Conservation (phyloP, 1,140 invertebrate species). For the Neoseiulus cucumeris region DNA sequence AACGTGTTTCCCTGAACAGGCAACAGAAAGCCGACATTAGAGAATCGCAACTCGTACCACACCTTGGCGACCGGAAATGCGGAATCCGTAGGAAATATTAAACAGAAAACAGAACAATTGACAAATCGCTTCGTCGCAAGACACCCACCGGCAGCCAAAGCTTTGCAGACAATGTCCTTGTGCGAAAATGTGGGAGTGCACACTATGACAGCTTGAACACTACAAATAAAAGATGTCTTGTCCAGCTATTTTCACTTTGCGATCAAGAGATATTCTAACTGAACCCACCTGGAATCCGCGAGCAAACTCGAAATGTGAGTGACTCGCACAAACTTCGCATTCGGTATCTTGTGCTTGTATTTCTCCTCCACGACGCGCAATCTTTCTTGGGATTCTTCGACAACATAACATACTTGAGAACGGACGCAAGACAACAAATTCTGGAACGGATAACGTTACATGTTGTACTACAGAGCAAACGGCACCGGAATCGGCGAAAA, state of each 20-base stretch:
- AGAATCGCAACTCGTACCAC: too few species aligned
- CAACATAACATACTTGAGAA: neutral
- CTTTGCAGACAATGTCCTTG: slow-evolving; percentile 36
- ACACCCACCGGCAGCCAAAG: slow-evolving; percentile 35
- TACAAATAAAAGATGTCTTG: slow-evolving; percentile 24
- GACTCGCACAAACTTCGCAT: neutral
- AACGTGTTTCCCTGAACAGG: slow-evolving; percentile 30
- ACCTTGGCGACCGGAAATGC: too few species aligned
- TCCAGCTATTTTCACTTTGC: too few species aligned
- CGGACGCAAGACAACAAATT: slow-evolving; percentile 1
- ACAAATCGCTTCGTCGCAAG: too few species aligned
- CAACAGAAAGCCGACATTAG: slow-evolving; percentile 5
- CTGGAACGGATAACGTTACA: neutral
- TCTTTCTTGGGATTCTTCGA: neutral
- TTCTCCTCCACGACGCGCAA: neutral
- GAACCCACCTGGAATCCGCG: too few species aligned
- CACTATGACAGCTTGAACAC: slow-evolving; percentile 36
- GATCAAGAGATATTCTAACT: too few species aligned
- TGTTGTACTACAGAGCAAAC: too few species aligned
- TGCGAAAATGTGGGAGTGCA: slow-evolving; percentile 40
- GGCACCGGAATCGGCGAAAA: too few species aligned
- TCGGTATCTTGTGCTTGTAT: neutral
- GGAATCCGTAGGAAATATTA: too few species aligned
- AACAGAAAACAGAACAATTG: too few species aligned
- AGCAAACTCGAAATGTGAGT: too few species aligned